Conservation (phyloP, 2,797 vertebrate genomes). For the Pelodytes ibericus region DNA sequence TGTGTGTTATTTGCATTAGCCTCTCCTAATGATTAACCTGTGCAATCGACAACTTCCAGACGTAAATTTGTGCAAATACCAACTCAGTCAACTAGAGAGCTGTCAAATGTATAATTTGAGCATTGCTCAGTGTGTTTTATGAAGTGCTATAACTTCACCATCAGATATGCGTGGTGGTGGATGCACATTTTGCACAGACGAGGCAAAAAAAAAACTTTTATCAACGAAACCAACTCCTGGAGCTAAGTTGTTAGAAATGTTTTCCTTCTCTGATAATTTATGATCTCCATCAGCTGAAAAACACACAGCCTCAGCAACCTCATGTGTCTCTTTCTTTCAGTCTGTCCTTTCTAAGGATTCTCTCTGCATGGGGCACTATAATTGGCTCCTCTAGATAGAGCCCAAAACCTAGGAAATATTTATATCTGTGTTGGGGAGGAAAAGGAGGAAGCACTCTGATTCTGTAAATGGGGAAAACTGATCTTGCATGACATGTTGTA, state of each 20-base stretch:
- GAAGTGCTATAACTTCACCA: too few species aligned
- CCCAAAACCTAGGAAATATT: constrained; percentile 62
- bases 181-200: not conserved
- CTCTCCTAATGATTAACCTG: too few species aligned
- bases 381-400: constrained; percentile 75
- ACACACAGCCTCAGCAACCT: constrained; percentile 59
- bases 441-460: not conserved
- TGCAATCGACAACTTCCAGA: too few species aligned
- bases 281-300: constrained; percentile 65
- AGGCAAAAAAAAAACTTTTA: constrained; percentile 16
- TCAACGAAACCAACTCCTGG: constrained; percentile 59
- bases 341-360: constrained; percentile 65
- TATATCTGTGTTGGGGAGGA: constrained; percentile 4
- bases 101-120: too few species aligned
- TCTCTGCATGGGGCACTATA: constrained; percentile 68
- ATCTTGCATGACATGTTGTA: constrained; percentile 29
- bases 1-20: too few species aligned
- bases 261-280: constrained; percentile 70
- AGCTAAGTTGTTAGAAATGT: constrained; percentile 66
- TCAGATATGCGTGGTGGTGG: too few species aligned
- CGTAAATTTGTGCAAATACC: too few species aligned
- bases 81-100: too few species aligned
- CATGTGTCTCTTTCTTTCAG: constrained; percentile 66
- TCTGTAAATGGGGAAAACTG: constrained; percentile 9
- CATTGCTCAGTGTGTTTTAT: too few species aligned